Evolutionary conservation across 2,797 vertebrate genomes (phyloP).

Genomic region (Hirundo rustica): DNA sequence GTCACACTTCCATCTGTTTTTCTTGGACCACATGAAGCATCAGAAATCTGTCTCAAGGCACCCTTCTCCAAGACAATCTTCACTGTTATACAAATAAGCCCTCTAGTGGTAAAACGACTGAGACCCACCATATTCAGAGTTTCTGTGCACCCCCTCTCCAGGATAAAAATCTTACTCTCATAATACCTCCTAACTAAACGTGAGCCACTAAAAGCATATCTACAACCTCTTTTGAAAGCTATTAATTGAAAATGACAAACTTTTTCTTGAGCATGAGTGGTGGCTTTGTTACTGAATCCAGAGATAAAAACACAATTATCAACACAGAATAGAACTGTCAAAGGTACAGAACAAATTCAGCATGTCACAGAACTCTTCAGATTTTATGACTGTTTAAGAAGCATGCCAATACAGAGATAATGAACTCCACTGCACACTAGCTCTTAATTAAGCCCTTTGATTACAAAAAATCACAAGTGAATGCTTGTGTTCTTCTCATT

Average conservation of each 20-base stretch:
- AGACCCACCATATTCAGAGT: not conserved
- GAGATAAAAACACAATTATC: not conserved
- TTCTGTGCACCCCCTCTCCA: not conserved
- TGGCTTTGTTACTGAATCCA: not conserved
- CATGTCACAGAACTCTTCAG: not conserved
- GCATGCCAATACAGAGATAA: not conserved
- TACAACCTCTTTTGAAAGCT: not conserved
- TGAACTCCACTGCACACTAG: not conserved
- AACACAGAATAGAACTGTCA: not conserved
- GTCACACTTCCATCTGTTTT: not conserved
- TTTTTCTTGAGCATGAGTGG: not conserved
- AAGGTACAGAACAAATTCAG: not conserved
- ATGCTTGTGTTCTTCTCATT: not conserved
- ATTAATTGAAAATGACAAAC: not conserved
- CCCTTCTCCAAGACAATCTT: not conserved
- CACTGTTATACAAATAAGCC: slow-evolving; percentile 45
- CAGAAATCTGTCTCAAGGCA: not conserved
- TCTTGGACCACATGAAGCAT: not conserved
- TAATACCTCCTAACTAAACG: not conserved
- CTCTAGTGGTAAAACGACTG: slow-evolving; percentile 38
- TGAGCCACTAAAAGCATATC: not conserved
- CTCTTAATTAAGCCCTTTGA: not conserved
- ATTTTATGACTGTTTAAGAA: not conserved
- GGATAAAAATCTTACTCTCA: not conserved
- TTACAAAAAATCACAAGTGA: not conserved